Base-by-base conservation (phyloP, 2,797 vertebrate species). In the Myotis planiceps region DNA sequence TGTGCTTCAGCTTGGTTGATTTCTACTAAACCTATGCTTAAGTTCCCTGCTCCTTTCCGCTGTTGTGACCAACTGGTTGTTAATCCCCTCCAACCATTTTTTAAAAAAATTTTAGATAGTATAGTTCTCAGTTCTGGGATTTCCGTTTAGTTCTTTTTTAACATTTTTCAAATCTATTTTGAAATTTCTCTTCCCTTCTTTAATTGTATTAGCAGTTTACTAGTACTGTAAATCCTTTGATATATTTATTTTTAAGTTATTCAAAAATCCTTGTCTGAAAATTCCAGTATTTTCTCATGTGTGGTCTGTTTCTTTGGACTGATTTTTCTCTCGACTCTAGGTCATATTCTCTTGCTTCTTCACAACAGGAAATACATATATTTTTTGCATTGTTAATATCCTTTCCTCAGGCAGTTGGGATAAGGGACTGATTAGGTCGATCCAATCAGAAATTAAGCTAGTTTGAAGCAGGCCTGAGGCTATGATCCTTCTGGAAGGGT, bases 281-380 rank as follows among this genome's bases (percentile, higher is more conserved):
- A 39, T 60, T 76, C 58, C 14, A 88, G 49, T 51, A 79, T 66
- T 83, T 76, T 32, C 29, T 37, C 60, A 60, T 51, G 16, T 18
- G 58, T 14, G 53, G 23, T 49, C 34, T 88, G 5, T 80, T 88
- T 93, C n/a, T 60, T 78, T 81, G 16, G 25, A 34, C 34, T 63
- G 9, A 39, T 66, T 75, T 12, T 79, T 84, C 72, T 80, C 45
- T 84, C 68, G 55, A 42, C 29, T 55, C 0, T 34, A n/a, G 69
- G n/a, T 75, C 58, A 45, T 60, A 76, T 47, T 88, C 14, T 72
- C 81, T 86, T 80, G 27, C 18, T 93, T 96, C 13, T 79, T 94
- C 19, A 75, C 14, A 60, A 32, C 1, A 76, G 51, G 15, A 75
- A 49, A 68, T 15, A n/a, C 3, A 25, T n/a, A 1, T 27, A 65